These are phyloP conservation scores for Xiphorhynchus erythropygius DNA, from an alignment of 2,797 vertebrate genomes.

Conservation along the genomic window DNA sequence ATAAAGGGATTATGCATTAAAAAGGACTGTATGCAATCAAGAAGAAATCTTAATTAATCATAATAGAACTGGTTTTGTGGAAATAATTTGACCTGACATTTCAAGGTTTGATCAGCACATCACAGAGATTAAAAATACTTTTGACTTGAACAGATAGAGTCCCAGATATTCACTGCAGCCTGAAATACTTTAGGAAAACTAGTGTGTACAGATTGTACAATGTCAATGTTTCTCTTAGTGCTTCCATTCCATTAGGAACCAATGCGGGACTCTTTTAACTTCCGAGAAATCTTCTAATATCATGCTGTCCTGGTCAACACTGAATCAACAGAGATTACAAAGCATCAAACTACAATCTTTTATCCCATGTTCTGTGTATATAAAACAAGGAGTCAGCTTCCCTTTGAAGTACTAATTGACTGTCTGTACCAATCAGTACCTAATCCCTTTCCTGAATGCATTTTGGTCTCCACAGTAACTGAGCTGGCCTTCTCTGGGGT, in stretches of 20 bases:
- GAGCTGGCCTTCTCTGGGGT: constrained; percentile 40
- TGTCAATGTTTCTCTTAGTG: constrained; percentile 74
- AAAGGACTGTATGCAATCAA: constrained; percentile 74
- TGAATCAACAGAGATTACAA: constrained; percentile 76
- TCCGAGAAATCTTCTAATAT: constrained; percentile 70
- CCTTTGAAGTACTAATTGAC: constrained; percentile 83
- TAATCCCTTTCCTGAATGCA: constrained; percentile 73
- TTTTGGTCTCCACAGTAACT: constrained; percentile 75
- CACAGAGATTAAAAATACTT: constrained; percentile 78
- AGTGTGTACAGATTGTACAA: constrained; percentile 70
- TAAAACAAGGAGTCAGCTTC: constrained; percentile 74
- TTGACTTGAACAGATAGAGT: constrained; percentile 74
- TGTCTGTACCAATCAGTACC: constrained; percentile 77
- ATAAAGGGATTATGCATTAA: constrained; percentile 74
- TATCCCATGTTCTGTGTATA: constrained; percentile 71
- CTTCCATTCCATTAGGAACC: constrained; percentile 67
- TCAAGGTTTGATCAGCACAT: constrained; percentile 79
- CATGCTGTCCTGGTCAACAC: constrained; percentile 61
- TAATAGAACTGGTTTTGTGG: constrained; percentile 74
- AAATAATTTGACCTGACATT: constrained; percentile 79
- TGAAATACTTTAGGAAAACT: constrained; percentile 71
- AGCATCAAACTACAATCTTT: constrained; percentile 73
- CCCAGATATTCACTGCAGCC: constrained; percentile 67
- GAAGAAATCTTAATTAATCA: constrained; percentile 81
- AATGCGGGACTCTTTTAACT: constrained; percentile 69